These are phyloP conservation scores for Lepilemur ruficaudatus DNA, from an alignment of 2,797 vertebrate genomes.

Conservation along the genomic window DNA sequence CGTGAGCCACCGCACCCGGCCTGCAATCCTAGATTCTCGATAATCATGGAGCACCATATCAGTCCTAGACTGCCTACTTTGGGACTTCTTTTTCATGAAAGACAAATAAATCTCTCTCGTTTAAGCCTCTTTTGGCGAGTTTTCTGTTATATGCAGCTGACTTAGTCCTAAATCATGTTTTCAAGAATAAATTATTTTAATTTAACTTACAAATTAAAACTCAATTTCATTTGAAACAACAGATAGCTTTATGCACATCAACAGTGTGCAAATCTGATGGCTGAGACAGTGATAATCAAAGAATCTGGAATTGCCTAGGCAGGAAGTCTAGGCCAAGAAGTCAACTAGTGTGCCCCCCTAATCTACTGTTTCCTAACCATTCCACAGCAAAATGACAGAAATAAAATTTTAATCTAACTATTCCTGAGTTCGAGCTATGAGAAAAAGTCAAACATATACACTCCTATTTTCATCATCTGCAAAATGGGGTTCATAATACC, in stretches of 20 bases:
- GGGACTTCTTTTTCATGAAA: neutral
- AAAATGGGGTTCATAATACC: neutral
- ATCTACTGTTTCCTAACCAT: neutral
- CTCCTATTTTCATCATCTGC: neutral
- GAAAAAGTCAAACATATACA: neutral
- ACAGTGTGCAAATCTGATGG: neutral
- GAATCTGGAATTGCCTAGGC: neutral
- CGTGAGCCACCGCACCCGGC: too few species aligned
- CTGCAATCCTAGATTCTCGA: neutral
- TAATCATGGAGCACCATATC: neutral
- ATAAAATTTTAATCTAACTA: neutral
- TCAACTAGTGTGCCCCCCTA: neutral
- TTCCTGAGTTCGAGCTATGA: neutral
- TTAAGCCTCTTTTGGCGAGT: neutral
- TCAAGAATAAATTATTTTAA: constrained; percentile 28
- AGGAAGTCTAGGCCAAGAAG: neutral
- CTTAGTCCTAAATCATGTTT: constrained; percentile 5
- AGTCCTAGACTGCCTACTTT: neutral
- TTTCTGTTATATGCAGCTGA: neutral
- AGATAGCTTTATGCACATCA: neutral
- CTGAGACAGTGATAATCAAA: neutral
- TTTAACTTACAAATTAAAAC: constrained; percentile 40
- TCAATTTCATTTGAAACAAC: neutral
- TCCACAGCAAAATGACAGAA: constrained; percentile 10
- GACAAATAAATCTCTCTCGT: neutral